Base-by-base conservation (phyloP, 2,797 vertebrate genomes). In the Onychomys torridus region DNA sequence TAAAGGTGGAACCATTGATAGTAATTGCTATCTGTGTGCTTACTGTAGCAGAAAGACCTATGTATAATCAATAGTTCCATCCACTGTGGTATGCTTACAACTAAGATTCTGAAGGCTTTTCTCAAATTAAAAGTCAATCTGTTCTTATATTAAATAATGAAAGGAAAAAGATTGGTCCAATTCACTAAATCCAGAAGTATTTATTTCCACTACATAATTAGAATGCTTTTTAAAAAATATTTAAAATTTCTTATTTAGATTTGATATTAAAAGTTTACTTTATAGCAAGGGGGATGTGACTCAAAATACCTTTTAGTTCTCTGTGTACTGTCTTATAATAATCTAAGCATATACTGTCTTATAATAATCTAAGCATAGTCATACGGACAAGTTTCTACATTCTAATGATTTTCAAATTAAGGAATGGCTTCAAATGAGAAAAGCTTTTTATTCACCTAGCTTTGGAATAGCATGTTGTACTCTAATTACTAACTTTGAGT, bases 381-480 rank as follows among this genome's bases (percentile, higher is more conserved):
- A 89, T 57, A 78, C 0, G 46, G 37, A 95, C 82, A 96, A 92
- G 27, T 94, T 88, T 87, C 92, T 98, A 97, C 87, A 95, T 95
- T 65, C 90, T 99, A 99, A 98, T 99, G 98, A 98, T 98, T 98
- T 98, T 98, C 98, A 98, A 99, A 99, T 99, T 99, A 99, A 98
- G 97, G 97, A 98, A 98, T 98, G 25, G 1, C 17, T 98, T 98
- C 98, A 99, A 99, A 99, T 99, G 99, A 98, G 98, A 37, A 85
- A 99, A 98, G 93, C 95, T 96, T 96, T 98, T 98, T 89, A 97
- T 97, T 98, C 98, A 98, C 96, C 97, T 98, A 97, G 97, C 96
- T 98, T 98, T 98, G 97, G 98, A 98, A 97, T 97, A 98, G 97
- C 97, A 97, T 98, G 98, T 99, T 99, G 96, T 98, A 98, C 96